Evolutionary conservation across 2,113 vertebrate genomes (phyloP).

Genomic region (Jaculus jaculus): DNA sequence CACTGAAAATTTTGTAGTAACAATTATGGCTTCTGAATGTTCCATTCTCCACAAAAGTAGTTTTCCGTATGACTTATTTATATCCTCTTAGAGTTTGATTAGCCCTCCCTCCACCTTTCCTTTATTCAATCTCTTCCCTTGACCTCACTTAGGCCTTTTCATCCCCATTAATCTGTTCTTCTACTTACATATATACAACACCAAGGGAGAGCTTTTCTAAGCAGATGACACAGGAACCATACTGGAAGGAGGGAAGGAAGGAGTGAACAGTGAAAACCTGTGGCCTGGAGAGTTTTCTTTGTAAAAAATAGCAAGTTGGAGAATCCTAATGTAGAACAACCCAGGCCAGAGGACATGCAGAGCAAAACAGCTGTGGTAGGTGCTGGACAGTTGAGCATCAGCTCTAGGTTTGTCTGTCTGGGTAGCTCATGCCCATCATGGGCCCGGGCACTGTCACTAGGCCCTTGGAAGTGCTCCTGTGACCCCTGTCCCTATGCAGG

Average conservation of each 20-base stretch:
- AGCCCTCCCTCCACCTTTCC: too few relatives aligned
- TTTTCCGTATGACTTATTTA: too few relatives aligned
- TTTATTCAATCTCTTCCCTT: too few relatives aligned
- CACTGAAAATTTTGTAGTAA: too few relatives aligned
- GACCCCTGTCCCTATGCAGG: conserved; percentile 51
- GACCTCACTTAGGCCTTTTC: too few relatives aligned
- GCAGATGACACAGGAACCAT: background rate
- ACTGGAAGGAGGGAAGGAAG: background rate
- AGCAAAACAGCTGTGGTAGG: background rate
- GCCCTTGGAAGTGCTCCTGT: background rate
- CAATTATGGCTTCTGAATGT: too few relatives aligned
- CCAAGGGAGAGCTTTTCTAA: too few relatives aligned
- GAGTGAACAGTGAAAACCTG: background rate
- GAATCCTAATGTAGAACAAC: background rate
- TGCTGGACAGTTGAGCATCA: background rate
- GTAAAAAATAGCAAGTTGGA: background rate
- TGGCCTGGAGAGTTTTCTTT: background rate
- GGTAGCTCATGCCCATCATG: background rate
- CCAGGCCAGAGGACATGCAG: background rate
- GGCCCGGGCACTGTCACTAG: background rate
- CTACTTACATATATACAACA: too few relatives aligned
- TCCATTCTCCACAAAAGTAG: too few relatives aligned
- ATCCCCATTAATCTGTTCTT: too few relatives aligned
- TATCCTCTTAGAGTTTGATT: too few relatives aligned
- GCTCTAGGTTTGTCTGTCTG: too few relatives aligned